These are phyloP conservation scores for Pipistrellus nathusii DNA, from an alignment of 2,797 vertebrate genomes.

Conservation along the genomic window DNA sequence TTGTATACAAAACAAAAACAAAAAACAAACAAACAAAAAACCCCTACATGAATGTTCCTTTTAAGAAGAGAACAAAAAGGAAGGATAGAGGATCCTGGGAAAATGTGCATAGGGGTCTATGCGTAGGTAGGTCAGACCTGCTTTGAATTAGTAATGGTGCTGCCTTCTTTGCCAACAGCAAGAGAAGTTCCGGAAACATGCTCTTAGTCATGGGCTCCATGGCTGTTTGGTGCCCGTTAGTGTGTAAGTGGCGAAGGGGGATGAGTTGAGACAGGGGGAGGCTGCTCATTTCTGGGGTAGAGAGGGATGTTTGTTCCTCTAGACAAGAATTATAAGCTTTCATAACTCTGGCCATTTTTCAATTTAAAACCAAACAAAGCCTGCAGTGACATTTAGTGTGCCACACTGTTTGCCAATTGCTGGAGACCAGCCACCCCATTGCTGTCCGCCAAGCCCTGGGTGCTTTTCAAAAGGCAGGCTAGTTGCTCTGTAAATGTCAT, in stretches of 20 bases:
- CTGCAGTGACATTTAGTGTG: conserved; percentile 79
- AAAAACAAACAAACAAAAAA: neutral
- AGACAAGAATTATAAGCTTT: conserved; percentile 74
- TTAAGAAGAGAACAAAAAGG: conserved; percentile 65
- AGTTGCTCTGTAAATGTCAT: conserved; percentile 79
- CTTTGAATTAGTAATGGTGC: conserved; percentile 58
- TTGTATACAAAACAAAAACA: conserved; percentile 70
- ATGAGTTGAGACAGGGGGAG: neutral
- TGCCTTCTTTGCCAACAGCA: conserved; percentile 61
- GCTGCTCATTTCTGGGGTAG: neutral
- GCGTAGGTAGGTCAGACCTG: conserved; percentile 61
- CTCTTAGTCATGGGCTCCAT: neutral
- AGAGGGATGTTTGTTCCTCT: conserved; percentile 40
- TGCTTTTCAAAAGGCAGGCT: conserved; percentile 69
- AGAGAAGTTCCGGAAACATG: conserved; percentile 53
- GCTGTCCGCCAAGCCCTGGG: conserved; percentile 67
- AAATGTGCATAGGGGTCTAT: neutral
- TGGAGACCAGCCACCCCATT: conserved; percentile 79
- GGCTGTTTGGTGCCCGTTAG: neutral
- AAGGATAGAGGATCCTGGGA: conserved; percentile 45
- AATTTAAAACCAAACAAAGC: conserved; percentile 78
- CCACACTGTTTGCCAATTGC: conserved; percentile 76
- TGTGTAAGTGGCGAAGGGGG: neutral
- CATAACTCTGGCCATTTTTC: conserved; percentile 68
- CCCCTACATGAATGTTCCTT: conserved; percentile 63